These are phyloP conservation scores for Microctonus hyperodae DNA, from an alignment of 2,888 invertebrate genomes.

Conservation along the genomic window DNA sequence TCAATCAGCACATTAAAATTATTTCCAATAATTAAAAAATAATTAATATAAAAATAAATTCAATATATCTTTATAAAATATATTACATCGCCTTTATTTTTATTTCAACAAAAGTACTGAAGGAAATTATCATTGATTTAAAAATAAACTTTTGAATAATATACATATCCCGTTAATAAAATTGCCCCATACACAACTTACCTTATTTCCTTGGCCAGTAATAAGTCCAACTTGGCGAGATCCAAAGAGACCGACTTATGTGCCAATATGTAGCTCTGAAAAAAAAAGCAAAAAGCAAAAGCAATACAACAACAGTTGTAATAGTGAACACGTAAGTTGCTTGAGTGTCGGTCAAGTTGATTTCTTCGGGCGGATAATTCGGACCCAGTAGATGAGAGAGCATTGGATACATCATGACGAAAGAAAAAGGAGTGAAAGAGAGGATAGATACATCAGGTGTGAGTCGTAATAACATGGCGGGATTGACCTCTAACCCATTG, in stretches of 20 bases:
- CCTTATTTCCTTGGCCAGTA: conserved; percentile 19
- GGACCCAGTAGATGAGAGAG: conserved; percentile 26
- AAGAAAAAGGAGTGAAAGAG: conserved; percentile 1
- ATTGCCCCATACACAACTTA: conserved; percentile 16
- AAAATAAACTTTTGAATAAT: background rate
- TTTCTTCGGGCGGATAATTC: conserved; percentile 37
- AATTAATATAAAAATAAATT: too few relatives aligned
- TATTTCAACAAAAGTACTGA: background rate
- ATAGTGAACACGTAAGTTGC: conserved; percentile 16
- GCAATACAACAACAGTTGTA: background rate
- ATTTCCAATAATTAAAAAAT: too few relatives aligned
- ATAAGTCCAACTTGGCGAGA: conserved; percentile 17
- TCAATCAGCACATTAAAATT: too few relatives aligned
- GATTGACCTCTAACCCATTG: conserved; percentile 53
- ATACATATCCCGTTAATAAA: conserved; percentile 15
- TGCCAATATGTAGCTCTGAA: conserved; percentile 13
- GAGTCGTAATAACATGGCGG: conserved; percentile 61
- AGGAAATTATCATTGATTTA: background rate
- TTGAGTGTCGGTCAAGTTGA: conserved; percentile 34
- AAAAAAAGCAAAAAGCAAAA: background rate
- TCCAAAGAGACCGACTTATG: conserved; percentile 23
- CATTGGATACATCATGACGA: conserved; percentile 24
- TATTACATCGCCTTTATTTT: too few relatives aligned
- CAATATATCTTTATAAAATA: too few relatives aligned
- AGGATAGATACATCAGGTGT: conserved; percentile 54